Evolutionary conservation across 1,140 invertebrate genomes (phyloP).

Genomic region (Conus betulinus): DNA sequence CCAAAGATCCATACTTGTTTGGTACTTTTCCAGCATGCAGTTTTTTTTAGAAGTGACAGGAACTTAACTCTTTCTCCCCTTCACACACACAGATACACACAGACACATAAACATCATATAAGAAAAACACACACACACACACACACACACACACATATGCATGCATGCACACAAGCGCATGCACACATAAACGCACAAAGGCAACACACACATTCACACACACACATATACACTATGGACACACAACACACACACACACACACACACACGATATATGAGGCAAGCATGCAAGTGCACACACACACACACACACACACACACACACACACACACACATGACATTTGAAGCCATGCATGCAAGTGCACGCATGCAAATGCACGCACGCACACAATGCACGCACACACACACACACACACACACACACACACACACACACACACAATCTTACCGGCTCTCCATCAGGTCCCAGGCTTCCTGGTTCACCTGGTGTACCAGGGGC

Average conservation of each 20-base stretch:
- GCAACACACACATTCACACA: neutral
- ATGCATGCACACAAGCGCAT: neutral
- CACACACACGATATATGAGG: neutral
- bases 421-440: neutral
- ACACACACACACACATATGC: neutral
- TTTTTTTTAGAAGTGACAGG: neutral
- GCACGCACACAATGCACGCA: neutral
- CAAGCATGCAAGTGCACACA: neutral
- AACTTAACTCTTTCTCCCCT: too few relatives aligned
- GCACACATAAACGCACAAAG: neutral
- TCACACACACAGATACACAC: too few relatives aligned
- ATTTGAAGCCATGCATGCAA: neutral
- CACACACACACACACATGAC: neutral
- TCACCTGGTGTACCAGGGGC: constrained; percentile 81
- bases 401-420: neutral
- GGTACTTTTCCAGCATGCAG: too few relatives aligned
- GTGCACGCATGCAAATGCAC: neutral
- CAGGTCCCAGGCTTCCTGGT: constrained; percentile 83
- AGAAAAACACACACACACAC: neutral
- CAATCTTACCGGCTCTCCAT: constrained; percentile 80
- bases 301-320: neutral
- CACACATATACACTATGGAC: neutral
- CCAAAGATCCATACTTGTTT: too few relatives aligned
- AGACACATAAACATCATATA: too few relatives aligned
- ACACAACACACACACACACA: neutral